Evolutionary conservation across 2,113 vertebrate species (phyloP).

Genomic region (Archocentrus centrarchus): DNA sequence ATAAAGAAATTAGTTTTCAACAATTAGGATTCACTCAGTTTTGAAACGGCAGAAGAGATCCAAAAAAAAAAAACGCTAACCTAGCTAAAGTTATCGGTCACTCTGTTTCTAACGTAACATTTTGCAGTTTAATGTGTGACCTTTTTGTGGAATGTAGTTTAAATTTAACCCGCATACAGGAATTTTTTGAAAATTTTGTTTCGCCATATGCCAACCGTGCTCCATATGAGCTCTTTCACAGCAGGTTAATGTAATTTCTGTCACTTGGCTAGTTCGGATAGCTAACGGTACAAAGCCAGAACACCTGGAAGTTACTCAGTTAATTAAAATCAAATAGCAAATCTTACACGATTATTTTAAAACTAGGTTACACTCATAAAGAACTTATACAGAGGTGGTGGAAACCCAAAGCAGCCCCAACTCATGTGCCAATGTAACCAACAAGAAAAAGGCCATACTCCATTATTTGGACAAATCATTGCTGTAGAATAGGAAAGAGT

Average conservation of each 20-base stretch:
- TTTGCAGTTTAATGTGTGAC: not conserved
- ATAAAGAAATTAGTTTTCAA: not conserved
- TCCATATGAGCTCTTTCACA: not conserved
- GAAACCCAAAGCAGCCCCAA: not conserved
- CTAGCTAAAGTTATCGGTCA: not conserved
- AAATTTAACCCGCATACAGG: not conserved
- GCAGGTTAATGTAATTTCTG: not conserved
- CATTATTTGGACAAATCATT: not conserved
- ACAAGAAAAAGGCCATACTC: not conserved
- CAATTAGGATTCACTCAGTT: not conserved
- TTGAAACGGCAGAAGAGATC: not conserved
- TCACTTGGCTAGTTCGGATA: not conserved
- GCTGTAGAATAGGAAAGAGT: constrained; percentile 1
- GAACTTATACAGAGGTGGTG: not conserved
- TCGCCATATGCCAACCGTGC: not conserved
- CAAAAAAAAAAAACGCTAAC: not conserved
- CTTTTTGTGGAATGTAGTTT: not conserved
- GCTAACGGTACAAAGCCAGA: not conserved
- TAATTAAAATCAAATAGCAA: not conserved
- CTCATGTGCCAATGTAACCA: not conserved
- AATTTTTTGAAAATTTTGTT: not conserved
- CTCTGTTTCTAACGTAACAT: not conserved
- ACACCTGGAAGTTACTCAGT: not conserved
- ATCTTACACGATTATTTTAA: not conserved
- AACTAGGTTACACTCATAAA: not conserved